Evolutionary conservation across 2,113 vertebrate species (phyloP), one percentile per base, ranked within the genome.

Genomic region (Mystacornis crossleyi): DNA sequence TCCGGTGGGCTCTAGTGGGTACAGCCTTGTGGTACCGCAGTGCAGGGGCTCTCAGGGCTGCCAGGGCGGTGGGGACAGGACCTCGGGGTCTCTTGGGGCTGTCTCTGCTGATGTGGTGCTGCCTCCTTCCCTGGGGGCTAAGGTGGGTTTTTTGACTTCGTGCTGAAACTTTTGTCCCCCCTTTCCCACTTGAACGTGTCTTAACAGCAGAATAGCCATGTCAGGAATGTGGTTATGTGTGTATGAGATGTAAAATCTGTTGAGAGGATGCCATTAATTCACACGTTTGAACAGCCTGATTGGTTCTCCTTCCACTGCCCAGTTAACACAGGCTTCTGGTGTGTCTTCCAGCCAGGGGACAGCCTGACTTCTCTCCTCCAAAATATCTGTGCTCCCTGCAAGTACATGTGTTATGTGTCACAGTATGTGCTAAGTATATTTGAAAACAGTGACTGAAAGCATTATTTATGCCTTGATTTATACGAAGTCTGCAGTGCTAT

Each of bases 161-260:
- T n/a, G 19, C 18, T 51, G 57, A 34, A 58, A 29, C 11, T 58
- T 58, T 23, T 5, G 4, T 4, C 23, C 4, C 6, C 18, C 1
- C 4, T 74, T 61, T 31, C 29, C 6, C 2, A 0, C 9, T 24
- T 10, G 2, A 40, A 5, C 1, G 0, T 0, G 1, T n/a, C 10
- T 43, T 73, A 33, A 20, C 0, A 14, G 13, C 3, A 26, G 2
- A 2, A 1, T 6, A 15, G 12, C 18, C 7, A 2, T n/a, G 25
- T 36, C 21, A 54, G 86, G 48, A 58, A n/a, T 23, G 5, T 18
- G 79, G 18, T 18, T 34, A 0, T 24, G 23, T 16, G 29, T 2
- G 2, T 17, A 11, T 7, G 16, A 55, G 17, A 6, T 42, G 12
- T 33, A 9, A 34, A 34, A 57, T 23, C 4, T n/a, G 2, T 16